Evolutionary conservation across 2,797 vertebrate species (phyloP).

Genomic region (Gila robusta): DNA sequence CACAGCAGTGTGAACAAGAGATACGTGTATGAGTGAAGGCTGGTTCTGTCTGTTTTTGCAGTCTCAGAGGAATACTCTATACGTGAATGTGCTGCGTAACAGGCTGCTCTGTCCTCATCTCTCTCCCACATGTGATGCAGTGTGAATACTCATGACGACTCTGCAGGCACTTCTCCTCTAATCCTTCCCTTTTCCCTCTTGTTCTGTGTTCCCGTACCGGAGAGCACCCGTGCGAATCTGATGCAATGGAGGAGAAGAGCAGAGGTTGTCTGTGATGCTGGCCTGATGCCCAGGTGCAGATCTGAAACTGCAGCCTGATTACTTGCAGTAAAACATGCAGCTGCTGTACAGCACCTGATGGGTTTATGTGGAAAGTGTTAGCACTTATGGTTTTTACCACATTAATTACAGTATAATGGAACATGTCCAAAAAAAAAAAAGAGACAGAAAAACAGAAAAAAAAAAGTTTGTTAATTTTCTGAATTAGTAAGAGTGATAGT

Average conservation of each 20-base stretch:
- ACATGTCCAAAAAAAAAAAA: neutral
- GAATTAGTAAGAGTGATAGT: neutral
- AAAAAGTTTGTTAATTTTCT: neutral
- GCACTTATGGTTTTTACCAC: neutral
- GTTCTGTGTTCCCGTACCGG: conserved; percentile 53
- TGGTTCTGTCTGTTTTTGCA: conserved; percentile 38
- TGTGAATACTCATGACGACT: conserved; percentile 57
- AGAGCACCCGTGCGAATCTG: neutral
- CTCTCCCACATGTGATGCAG: conserved; percentile 40
- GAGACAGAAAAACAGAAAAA: neutral
- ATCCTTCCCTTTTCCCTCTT: conserved; percentile 32
- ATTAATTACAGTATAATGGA: neutral
- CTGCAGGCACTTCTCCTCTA: conserved; percentile 16
- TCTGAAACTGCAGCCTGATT: conserved; percentile 1
- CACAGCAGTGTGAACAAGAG: conserved; percentile 32
- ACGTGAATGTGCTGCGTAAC: conserved; percentile 49
- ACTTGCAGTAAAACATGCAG: neutral
- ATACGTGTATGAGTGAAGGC: neutral
- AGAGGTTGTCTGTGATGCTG: conserved; percentile 29
- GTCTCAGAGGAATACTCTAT: conserved; percentile 50
- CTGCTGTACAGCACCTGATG: neutral
- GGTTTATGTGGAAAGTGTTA: neutral
- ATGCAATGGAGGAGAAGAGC: conserved; percentile 13
- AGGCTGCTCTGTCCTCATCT: conserved; percentile 40
- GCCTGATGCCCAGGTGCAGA: conserved; percentile 20